phyloP scores from a whole-genome alignment of 2,113 vertebrate species.

The Felis chaus region DNA sequence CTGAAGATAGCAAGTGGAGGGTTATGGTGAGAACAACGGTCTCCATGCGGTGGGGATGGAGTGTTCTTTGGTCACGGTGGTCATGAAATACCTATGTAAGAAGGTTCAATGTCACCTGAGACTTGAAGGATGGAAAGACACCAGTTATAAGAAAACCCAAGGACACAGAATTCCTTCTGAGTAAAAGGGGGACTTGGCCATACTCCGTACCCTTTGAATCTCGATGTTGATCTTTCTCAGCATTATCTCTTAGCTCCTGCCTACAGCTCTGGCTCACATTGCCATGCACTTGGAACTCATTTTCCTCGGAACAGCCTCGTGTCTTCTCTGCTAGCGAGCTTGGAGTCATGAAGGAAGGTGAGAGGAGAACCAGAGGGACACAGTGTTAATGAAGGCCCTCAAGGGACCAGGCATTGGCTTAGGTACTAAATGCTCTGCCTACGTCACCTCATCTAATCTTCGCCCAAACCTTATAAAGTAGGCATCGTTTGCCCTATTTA shows the following conservation, averaged over 20 bases:
- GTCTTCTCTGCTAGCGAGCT: neutral
- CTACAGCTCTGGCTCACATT: neutral
- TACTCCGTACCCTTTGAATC: neutral
- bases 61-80: neutral
- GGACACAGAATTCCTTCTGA: neutral
- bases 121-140: neutral
- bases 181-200: neutral
- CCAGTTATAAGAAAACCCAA: neutral
- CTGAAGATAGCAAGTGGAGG: neutral
- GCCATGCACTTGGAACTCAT: neutral
- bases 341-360: neutral
- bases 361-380: neutral
- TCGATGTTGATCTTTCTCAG: neutral
- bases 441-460: slow-evolving; percentile 23
- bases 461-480: neutral
- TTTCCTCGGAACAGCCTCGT: neutral
- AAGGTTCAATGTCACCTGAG: neutral
- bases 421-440: neutral
- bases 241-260: neutral
- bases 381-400: neutral
- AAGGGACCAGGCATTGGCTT: neutral
- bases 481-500: neutral
- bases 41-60: neutral
- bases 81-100: neutral
- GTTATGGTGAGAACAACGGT: neutral